phyloP scores from a whole-genome alignment of 2,888 invertebrate genomes.

The Zaprionus obscuricornis region DNA sequence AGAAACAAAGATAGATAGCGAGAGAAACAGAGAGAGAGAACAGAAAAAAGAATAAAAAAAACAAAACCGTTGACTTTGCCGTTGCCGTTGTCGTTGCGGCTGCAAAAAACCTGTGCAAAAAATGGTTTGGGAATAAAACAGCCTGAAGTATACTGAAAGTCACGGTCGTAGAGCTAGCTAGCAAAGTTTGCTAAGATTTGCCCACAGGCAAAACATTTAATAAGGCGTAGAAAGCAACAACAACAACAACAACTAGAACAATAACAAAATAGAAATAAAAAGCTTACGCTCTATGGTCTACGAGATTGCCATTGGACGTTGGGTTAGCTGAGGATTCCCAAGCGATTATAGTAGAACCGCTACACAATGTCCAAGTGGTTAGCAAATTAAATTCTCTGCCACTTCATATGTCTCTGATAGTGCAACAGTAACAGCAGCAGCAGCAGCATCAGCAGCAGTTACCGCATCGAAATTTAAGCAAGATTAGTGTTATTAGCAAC shows the following conservation, averaged over 20 bases:
- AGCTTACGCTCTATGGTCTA: conserved; percentile 15
- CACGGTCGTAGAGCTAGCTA: conserved; percentile 42
- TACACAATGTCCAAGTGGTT: conserved; percentile 14
- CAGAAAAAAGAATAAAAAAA: conserved; percentile 3
- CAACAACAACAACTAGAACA: no score
- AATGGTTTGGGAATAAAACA: conserved; percentile 20
- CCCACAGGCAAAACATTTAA: conserved; percentile 69
- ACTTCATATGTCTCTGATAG: conserved; percentile 1
- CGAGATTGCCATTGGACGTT: background rate
- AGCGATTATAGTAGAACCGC: no score
- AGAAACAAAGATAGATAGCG: no score
- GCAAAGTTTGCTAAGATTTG: conserved; percentile 65
- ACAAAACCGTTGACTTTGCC: conserved; percentile 41
- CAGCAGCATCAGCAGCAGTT: conserved; percentile 2
- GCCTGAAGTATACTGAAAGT: conserved; percentile 35
- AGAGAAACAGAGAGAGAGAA: no score
- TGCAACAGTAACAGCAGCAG: background rate
- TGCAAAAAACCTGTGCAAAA: conserved; percentile 35
- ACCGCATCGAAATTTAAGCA: conserved; percentile 10
- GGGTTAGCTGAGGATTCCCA: no score
- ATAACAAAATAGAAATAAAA: no score
- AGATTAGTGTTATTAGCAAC: conserved; percentile 62
- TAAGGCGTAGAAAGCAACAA: conserved; percentile 53
- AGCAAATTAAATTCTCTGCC: conserved; percentile 35
- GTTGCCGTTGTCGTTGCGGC: conserved; percentile 49